Evolutionary conservation across 2,113 vertebrate species (phyloP).

Genomic region (Dunckerocampus dactyliophorus): DNA sequence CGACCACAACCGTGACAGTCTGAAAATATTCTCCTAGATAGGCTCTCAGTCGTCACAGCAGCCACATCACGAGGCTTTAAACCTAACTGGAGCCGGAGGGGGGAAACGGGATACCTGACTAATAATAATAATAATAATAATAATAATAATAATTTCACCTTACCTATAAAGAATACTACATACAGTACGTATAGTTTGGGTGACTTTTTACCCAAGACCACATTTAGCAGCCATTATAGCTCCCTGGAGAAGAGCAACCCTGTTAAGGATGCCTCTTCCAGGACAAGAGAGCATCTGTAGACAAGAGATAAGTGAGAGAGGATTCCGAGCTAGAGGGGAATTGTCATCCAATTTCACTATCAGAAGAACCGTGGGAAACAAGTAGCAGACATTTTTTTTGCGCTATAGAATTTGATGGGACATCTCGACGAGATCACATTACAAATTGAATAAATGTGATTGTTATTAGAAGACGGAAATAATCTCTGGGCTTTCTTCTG

Average conservation of each 20-base stretch:
- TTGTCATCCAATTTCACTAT: constrained; percentile 68
- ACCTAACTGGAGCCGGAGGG: constrained; percentile 2
- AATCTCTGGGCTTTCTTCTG: neutral
- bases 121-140: neutral
- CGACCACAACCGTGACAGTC: constrained; percentile 43
- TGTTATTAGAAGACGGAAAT: constrained; percentile 3
- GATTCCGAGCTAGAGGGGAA: constrained; percentile 37
- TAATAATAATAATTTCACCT: neutral
- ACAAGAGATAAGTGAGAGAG: constrained; percentile 60
- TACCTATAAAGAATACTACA: constrained; percentile 4
- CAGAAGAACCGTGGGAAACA: constrained; percentile 26
- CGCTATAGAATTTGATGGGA: too few relatives aligned
- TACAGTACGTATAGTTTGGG: constrained; percentile 1
- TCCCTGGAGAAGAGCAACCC: constrained; percentile 27
- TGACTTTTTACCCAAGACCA: constrained; percentile 32
- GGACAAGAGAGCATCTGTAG: constrained; percentile 46
- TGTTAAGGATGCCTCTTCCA: constrained; percentile 30
- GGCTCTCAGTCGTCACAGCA: constrained; percentile 39
- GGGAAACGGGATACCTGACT: neutral
- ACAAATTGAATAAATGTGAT: neutral
- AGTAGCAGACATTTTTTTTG: constrained; percentile 12
- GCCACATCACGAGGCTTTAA: constrained; percentile 15
- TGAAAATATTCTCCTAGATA: constrained; percentile 46
- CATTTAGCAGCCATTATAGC: constrained; percentile 9
- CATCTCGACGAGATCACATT: too few relatives aligned